A percentile compares a stretch with the other conserved stretches of the same genome.
Conservation (phyloP, 2,113 vertebrate species). For the Astur gentilis region DNA sequence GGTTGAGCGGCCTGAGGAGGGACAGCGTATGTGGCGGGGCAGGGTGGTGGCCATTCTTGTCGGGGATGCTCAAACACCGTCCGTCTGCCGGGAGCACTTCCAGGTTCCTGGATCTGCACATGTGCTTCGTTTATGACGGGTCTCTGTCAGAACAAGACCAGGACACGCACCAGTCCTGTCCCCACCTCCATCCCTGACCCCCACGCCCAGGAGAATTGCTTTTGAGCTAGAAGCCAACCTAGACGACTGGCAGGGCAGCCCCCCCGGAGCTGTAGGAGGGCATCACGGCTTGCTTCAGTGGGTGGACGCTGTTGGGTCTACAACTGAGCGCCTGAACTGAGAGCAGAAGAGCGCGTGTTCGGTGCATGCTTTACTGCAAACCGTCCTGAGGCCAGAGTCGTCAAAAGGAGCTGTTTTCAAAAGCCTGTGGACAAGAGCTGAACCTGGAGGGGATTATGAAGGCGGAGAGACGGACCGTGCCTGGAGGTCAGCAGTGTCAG, state of each 20-base stretch:
- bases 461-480: neutral
- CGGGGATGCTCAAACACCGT: neutral
- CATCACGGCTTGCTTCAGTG: rapidly evolving
- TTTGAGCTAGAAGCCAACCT: neutral
- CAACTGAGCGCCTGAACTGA: neutral
- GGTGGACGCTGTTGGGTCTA: neutral
- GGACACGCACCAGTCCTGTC: neutral
- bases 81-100: neutral
- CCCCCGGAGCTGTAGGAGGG: neutral
- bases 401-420: neutral
- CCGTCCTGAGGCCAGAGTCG: neutral
- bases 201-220: neutral
- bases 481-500: neutral
- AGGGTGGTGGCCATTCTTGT: neutral
- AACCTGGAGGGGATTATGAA: neutral
- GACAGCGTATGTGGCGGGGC: rapidly evolving
- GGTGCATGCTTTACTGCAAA: neutral
- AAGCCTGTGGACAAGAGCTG: neutral
- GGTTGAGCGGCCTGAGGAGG: neutral
- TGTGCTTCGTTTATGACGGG: neutral
- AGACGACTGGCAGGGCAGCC: neutral
- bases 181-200: neutral
- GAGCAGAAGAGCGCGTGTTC: neutral
- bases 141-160: neutral
- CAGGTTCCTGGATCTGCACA: neutral